Base-by-base conservation (phyloP, 2,888 invertebrate genomes). In the Anodontia alba region DNA sequence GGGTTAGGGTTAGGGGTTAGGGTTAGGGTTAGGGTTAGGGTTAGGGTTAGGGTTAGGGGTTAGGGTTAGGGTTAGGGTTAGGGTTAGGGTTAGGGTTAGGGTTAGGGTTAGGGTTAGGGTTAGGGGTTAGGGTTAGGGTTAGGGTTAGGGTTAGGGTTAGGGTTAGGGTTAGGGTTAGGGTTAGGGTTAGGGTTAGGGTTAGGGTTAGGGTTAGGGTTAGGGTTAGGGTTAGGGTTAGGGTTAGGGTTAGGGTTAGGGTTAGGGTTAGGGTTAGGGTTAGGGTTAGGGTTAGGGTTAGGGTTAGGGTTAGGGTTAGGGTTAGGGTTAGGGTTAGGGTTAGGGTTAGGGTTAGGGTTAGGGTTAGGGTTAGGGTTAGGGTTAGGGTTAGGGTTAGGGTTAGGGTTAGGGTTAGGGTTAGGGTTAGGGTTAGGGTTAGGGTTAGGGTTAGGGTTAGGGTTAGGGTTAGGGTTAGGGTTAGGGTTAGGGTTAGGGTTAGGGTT, bases 101-200 rank as follows among this genome's bases (percentile, higher is more conserved):
- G 67, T 33, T 33, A 33, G 67, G 67, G 67, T 67, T 33, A 67
- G 67, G 67, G 67, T 80, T 82, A n/a, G n/a, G n/a, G n/a, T n/a
- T n/a, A n/a, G n/a, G n/a, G n/a, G n/a, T n/a, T n/a, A n/a, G n/a
- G n/a, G 81, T 84, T 82, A 78, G 81, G 82, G 84, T 86, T 78
- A 73, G 81, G 86, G 80, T 80, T 80, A 78, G 78, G 75, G 78
- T 78, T 80, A 81, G 76, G 84, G 80, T 77, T 80, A 73, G 77
- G 79, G 79, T 51, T 51, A 51, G 51, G 51, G 51, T 51, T 51
- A 12, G 20, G 80, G 76, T 66, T 7, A 12, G 51, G 20, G 51
- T 7, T 7, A 10, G 8, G 51, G 51, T 51, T 51, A 51, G 51
- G 51, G 51, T 51, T 51, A 51, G 51, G 51, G 8, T 51, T 51